Conservation (phyloP, 2,797 vertebrate genomes). For the Girardinus metallicus region DNA sequence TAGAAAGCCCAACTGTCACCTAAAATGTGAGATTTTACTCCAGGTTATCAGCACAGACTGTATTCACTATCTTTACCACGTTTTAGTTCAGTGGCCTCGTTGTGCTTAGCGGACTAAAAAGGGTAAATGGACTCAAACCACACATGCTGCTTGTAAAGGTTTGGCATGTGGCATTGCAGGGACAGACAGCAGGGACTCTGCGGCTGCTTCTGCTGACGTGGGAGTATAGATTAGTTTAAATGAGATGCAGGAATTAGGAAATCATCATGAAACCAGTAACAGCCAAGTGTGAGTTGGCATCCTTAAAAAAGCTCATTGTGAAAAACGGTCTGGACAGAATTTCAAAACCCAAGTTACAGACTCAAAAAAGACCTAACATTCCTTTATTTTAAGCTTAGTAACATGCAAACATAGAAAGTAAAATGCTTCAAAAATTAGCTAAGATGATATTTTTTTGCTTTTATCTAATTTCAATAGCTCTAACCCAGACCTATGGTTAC, state of each 20-base stretch:
- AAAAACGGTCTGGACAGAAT: not conserved
- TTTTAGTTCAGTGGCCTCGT: constrained; percentile 54
- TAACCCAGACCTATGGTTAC: too few relatives aligned
- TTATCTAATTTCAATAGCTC: too few relatives aligned
- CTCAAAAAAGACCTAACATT: not conserved
- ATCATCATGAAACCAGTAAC: not conserved
- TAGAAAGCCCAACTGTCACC: not conserved
- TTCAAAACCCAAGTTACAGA: not conserved
- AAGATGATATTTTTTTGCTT: too few relatives aligned
- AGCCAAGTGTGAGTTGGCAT: not conserved
- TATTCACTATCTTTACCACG: constrained; percentile 5
- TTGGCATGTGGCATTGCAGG: constrained; percentile 18
- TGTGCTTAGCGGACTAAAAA: constrained; percentile 43
- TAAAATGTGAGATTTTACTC: not conserved
- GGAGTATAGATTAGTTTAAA: constrained; percentile 1
- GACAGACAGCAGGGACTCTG: constrained; percentile 28
- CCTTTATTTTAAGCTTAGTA: not conserved
- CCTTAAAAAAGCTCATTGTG: not conserved
- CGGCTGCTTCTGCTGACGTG: constrained; percentile 21
- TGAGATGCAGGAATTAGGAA: not conserved
- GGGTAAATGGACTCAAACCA: constrained; percentile 41
- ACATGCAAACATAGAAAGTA: not conserved
- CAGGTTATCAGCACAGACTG: not conserved
- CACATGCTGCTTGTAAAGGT: constrained; percentile 50
- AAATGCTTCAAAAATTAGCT: too few relatives aligned